phyloP scores from a whole-genome alignment of 2,797 vertebrate species.

The Cossypha heuglini region DNA sequence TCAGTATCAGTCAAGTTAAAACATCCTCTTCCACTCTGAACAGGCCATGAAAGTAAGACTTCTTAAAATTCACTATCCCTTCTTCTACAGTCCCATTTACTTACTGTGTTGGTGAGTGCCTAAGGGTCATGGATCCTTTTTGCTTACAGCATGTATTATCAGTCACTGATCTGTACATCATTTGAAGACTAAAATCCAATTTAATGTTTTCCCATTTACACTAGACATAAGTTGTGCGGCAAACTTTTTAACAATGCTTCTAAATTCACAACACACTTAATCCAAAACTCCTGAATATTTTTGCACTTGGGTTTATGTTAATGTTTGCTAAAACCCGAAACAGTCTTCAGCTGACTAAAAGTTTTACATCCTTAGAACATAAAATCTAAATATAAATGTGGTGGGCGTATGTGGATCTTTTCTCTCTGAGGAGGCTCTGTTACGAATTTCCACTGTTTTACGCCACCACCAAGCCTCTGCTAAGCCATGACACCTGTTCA shows the following conservation, averaged over 20 bases:
- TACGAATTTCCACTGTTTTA: slow-evolving; percentile 64
- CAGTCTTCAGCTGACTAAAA: slow-evolving; percentile 39
- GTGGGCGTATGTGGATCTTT: slow-evolving; percentile 51
- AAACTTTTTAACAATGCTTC: not conserved
- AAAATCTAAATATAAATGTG: slow-evolving; percentile 64
- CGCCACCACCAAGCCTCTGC: slow-evolving; percentile 27
- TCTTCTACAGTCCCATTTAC: not conserved
- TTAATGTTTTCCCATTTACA: not conserved
- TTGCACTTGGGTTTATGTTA: not conserved
- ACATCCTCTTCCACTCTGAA: not conserved
- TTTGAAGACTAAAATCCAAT: not conserved
- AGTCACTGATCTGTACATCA: not conserved
- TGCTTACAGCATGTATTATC: not conserved
- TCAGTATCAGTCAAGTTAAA: not conserved
- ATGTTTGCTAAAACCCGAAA: not conserved
- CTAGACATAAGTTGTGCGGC: not conserved
- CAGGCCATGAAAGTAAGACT: not conserved
- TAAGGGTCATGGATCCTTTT: not conserved
- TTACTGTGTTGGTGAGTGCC: not conserved
- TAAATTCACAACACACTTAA: not conserved
- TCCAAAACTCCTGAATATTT: not conserved
- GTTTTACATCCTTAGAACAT: slow-evolving; percentile 30
- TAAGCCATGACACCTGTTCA: slow-evolving; percentile 59
- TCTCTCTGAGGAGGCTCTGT: slow-evolving; percentile 50
- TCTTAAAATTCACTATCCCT: not conserved